A percentile compares a stretch with the other conserved stretches of the same genome.
These are phyloP conservation scores for Scaptomyza parva DNA, from an alignment of 2,888 invertebrate genomes.

Conservation along the genomic window DNA sequence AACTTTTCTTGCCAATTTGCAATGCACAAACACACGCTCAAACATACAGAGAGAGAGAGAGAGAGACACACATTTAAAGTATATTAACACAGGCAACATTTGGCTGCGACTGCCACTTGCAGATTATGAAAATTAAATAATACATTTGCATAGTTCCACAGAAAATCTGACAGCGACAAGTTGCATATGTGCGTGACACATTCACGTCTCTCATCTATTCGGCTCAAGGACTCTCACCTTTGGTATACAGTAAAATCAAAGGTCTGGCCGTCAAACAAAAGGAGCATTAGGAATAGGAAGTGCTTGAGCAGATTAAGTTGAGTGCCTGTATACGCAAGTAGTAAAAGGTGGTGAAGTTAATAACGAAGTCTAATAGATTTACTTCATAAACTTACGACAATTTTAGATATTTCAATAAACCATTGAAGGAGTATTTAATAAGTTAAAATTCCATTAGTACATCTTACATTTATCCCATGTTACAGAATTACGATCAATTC, in stretches of 20 bases:
- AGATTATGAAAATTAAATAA: slow-evolving; percentile 53
- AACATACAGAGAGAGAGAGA: too few relatives aligned
- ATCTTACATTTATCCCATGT: background rate
- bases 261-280: background rate
- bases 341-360: background rate
- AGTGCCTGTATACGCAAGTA: background rate
- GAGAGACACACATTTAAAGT: slow-evolving; percentile 25
- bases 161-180: slow-evolving; percentile 15
- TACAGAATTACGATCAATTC: too few relatives aligned
- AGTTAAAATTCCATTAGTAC: background rate
- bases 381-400: too few relatives aligned
- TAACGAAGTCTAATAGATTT: background rate
- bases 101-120: slow-evolving; percentile 30
- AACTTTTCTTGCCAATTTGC: slow-evolving; percentile 63
- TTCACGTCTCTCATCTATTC: background rate
- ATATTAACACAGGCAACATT: slow-evolving; percentile 48
- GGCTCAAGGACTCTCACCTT: background rate
- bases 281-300: background rate
- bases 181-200: slow-evolving; percentile 4
- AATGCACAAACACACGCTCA: slow-evolving; percentile 10
- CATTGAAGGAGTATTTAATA: too few relatives aligned
- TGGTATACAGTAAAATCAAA: background rate
- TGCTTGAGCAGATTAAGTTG: background rate
- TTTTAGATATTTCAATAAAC: too few relatives aligned
- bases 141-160: slow-evolving; percentile 38